phyloP scores from a whole-genome alignment of 2,113 vertebrate genomes.

The Dicrurus megarhynchus region DNA sequence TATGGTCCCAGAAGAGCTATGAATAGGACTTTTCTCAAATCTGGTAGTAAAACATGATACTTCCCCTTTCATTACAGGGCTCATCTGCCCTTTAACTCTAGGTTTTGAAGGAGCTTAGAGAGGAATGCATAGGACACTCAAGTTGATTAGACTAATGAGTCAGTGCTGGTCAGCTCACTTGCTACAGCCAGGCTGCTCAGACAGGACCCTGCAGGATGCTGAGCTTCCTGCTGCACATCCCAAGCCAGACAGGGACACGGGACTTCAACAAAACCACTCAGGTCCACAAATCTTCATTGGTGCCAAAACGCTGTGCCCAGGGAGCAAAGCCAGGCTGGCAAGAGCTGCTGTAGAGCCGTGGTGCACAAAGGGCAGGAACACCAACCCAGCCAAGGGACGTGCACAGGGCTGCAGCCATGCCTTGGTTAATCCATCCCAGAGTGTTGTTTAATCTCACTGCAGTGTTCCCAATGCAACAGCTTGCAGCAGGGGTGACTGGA shows the following conservation, averaged over 20 bases:
- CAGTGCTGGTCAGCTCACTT: not conserved
- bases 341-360: rapidly evolving
- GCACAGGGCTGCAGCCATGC: not conserved
- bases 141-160: not conserved
- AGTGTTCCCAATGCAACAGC: not conserved
- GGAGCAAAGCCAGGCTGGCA: not conserved
- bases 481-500: not conserved
- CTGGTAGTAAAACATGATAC: not conserved
- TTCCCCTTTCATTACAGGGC: not conserved
- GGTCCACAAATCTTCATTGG: too few relatives aligned
- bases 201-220: not conserved
- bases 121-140: not conserved
- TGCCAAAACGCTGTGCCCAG: rapidly evolving
- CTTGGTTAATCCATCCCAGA: not conserved
- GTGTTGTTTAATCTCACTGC: not conserved
- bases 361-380: not conserved
- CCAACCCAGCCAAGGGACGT: not conserved
- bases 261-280: rapidly evolving
- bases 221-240: not conserved
- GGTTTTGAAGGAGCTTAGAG: not conserved
- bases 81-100: not conserved
- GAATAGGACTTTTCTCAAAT: not conserved
- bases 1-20: not conserved
- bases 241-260: not conserved
- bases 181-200: not conserved